Evolutionary conservation across 2,888 invertebrate species (phyloP), one percentile per base, ranked within the genome.

Genomic region (Noctua janthina): DNA sequence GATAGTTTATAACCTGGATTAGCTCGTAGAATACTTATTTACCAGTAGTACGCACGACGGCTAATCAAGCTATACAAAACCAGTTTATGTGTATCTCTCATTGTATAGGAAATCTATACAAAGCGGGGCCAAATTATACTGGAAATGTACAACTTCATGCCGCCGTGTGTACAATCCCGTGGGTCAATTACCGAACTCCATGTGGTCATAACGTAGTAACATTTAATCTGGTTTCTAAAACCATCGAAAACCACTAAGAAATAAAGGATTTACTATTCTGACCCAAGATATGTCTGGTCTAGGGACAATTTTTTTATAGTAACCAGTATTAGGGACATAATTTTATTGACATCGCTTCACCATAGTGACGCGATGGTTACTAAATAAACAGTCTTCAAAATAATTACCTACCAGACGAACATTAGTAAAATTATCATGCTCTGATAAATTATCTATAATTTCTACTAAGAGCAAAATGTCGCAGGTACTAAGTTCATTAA

Each of bases 401-500:
- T 72, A 23, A 64, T 51, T 39, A 39, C 20, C 35, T 20, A 23
- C 7, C 6, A 46, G 17, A 76, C 3, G 35, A 59, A 70, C 11
- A 43, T 74, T 62, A 29, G 43, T 29, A 23, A 7, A 56, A 70
- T 15, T 56, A 79, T 59, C 51, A 46, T 59, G 20, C 7, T 43
- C 7, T 39, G 17, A 59, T 62, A 35, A 46, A 71, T 64, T 39
- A 56, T 54, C 39, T 72, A 72, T 62, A 3, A 64, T 51, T 66
- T 46, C 15, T 39, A 29, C 11, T 29, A 39, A 70, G 1, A 74
- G n/a, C 39, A 13, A 35, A n/a, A 29, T 67, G 8, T 64, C 56
- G 13, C n/a, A 20, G 4, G 1, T 73, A 73, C 6, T n/a, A 15
- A 39, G 35, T 66, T 13, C 20, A 72, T 82, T 68, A 64, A 83